Base-by-base conservation (phyloP, 30 jellyfish, hydroid and myxozoan species). In the Aurelia sp. region DNA sequence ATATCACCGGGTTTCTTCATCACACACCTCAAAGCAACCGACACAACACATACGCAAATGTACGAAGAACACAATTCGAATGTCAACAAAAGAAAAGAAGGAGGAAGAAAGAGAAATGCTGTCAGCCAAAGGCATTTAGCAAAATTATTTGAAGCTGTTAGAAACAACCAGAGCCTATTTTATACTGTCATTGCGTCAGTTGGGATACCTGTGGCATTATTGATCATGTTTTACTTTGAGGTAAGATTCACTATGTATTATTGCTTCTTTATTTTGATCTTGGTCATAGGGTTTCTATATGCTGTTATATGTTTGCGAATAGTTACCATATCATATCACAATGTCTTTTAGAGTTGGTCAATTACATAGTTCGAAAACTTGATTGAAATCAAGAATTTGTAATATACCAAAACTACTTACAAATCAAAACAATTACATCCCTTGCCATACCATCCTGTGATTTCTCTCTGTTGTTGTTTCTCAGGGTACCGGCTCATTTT, bases 141-240 rank as follows among this genome's bases (percentile, higher is more conserved):
- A 0, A 89, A 81, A 52, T 31, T 95, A 15, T 79, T 89, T 51
- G 97, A 85, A 55, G 82, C 78, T 61, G 97, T 90, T 19, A 85
- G 69, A 66, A 90, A 87, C 66, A 91, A 95, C 64, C 99, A 90
- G 65, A 90, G 90, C 78, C 37, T 95, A 52, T 73, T 95, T 62
- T 95, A 85, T 74, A 95, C 96, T 67, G 64, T 95, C 59, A 71
- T 95, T 13, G 99, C 99, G 11, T 81, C 99, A 15, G 87, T 95
- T 79, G 99, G 99, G 11, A 89, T 95, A 31, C 99, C 99, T 0
- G 62, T 89, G 23, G 90, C 95, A 12, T 48, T 95, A 20, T 23
- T 90, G 73, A 66, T 95, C n/a, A 80, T 95, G 65, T 89, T 90
- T 71, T 95, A 95, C 79, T 89, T 90, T 65, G 99, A 95, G 97